Base-by-base conservation (phyloP, 2,888 invertebrate species). In the Coremacera marginata region DNA sequence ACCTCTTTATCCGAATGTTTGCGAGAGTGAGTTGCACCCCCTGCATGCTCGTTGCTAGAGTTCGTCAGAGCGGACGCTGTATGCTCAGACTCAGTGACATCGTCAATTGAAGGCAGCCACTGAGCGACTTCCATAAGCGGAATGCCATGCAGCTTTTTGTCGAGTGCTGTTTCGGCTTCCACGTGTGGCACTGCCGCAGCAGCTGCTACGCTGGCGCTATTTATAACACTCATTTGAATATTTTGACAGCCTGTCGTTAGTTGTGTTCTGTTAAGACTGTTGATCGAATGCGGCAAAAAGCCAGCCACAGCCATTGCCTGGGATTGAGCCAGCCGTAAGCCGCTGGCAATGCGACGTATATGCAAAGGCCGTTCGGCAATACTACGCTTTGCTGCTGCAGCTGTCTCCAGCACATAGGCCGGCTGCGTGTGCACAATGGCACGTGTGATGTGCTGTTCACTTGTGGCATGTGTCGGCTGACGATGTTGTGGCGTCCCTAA, bases 231-330 rank as follows among this genome's bases (percentile, higher is more conserved):
- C 63, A 76, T 44, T 62, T 80, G 77, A 51, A 81, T 76, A 5
- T 78, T 76, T 65, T 91, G 91, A n/a, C 25, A 31, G 11, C 19
- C 3, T 11, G 67, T n/a, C 37, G 8, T 16, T 44, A 44, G 14
- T 44, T 44, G 44, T 7, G 44, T 44, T 3, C 44, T n/a, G 8
- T 22, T 19, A 25, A 57, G 25, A 19, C n/a, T 37, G n/a, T 7
- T 37, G 34, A 37, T 19, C 3, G 37, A 37, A 11, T 37, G 31
- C 71, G 92, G 92, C 84, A 92, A 89, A 88, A 93, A 92, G 81
- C 94, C 93, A 80, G 93, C 93, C 80, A 92, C 92, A 79, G 94
- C 94, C 92, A 94, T 93, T 78, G 93, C 93, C 90, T 94, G 93
- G 75, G 92, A 92, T 89, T 94, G 94, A 81, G 93, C 93, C 84